Base-by-base conservation (phyloP, 2,113 vertebrate species). In the Lathamus discolor region DNA sequence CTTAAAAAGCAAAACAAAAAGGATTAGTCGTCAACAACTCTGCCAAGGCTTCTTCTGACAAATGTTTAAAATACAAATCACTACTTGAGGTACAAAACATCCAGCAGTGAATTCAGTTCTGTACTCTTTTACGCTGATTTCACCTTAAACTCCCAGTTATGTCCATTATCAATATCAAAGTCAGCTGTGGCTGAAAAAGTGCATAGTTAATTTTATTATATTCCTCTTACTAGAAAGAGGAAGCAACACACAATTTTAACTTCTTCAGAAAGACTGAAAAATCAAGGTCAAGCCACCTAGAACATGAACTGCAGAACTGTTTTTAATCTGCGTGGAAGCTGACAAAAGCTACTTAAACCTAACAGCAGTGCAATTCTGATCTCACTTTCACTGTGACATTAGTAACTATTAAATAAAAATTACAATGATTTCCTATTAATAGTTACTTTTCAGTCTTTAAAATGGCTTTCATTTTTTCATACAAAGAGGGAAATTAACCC, bases 1-100 rank as follows among this genome's bases (percentile, higher is more conserved):
- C 98, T 98, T 90, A 33, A 95, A 98, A 97, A 73, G 80, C 33
- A 96, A 95, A 81, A 73, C 16, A 74, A 52, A 88, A 76, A 72
- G 29, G 25, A 41, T 54, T 15, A 61, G 31, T 90, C 13, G 43
- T 61, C 19, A 70, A 79, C 48, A 84, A 25, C 37, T 51, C 57
- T 28, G 23, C 33, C 52, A 90, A 68, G 24, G n/a, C 39, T 86
- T 39, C 46, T 87, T 86, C 17, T 44, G 37, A 74, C 68, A 86
- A n/a, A 44, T 8, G 6, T 49, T 95, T 92, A 57, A 91, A 93
- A 74, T 22, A 67, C 23, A 94, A 80, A 78, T 81, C 64, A 37
- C 10, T 67, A 41, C 33, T 29, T 88, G 55, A 78, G 67, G 61
- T 64, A 76, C 61, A 86, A 61, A 76, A 59, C 61, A 72, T 64